A percentile compares a stretch with the other conserved stretches of the same genome.
Evolutionary conservation across 2,888 invertebrate species (phyloP).

Genomic region (Caenorhabditis macrosperma): DNA sequence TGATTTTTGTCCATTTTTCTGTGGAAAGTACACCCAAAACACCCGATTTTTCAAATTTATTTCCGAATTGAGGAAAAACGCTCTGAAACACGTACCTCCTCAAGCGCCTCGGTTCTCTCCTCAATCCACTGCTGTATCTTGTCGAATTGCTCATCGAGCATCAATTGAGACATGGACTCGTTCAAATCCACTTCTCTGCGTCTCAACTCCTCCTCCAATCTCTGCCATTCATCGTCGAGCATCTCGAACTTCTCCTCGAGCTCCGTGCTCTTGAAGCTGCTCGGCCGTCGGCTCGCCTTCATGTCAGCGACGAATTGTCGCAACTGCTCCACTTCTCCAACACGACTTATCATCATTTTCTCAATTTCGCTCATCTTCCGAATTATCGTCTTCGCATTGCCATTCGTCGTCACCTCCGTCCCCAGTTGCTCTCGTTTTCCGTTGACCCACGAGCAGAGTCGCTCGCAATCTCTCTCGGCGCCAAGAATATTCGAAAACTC

Average conservation of each 20-base stretch:
- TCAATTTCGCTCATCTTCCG: slow-evolving; percentile 51
- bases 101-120: slow-evolving; percentile 6
- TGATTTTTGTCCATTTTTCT: background rate
- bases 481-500: slow-evolving; percentile 37
- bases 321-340: slow-evolving; percentile 20
- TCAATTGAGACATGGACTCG: slow-evolving; percentile 52
- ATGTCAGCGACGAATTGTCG: slow-evolving; percentile 24
- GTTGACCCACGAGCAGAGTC: slow-evolving; percentile 21
- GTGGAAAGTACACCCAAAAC: no score
- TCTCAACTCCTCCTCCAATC: slow-evolving; percentile 40
- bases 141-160: slow-evolving; percentile 41
- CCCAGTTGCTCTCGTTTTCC: slow-evolving; percentile 25
- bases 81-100: background rate
- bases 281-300: background rate
- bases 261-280: slow-evolving; percentile 35
- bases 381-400: slow-evolving; percentile 31
- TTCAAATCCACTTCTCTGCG: slow-evolving; percentile 40
- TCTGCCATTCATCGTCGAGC: slow-evolving; percentile 35
- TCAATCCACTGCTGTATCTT: slow-evolving; percentile 47
- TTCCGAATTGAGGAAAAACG: no score
- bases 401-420: slow-evolving; percentile 2
- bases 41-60: no score
- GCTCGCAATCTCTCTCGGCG: slow-evolving; percentile 40
- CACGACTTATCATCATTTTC: slow-evolving; percentile 48
- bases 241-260: slow-evolving; percentile 42